These are phyloP conservation scores for Drosophila erecta DNA, from an alignment of 1,140 invertebrate species.

Conservation along the genomic window DNA sequence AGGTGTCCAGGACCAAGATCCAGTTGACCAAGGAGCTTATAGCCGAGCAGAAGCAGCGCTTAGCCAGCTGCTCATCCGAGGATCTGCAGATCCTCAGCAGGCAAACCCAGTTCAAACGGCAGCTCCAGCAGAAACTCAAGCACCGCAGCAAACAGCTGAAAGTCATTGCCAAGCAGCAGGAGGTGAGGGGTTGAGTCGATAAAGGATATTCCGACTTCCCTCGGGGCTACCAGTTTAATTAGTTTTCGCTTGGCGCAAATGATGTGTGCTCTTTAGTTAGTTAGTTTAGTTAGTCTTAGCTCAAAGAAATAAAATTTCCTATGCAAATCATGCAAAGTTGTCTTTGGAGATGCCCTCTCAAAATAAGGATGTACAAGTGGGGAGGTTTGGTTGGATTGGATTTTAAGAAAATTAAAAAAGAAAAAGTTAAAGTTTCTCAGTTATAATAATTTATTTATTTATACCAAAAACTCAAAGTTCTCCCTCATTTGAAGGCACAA, in stretches of 20 bases:
- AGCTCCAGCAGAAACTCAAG: constrained; percentile 49
- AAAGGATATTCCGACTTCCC: not conserved
- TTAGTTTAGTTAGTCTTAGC: constrained; percentile 28
- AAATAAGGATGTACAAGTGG: too few relatives aligned
- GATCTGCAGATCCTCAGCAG: constrained; percentile 61
- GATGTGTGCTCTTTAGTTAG: constrained; percentile 27
- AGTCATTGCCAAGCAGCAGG: constrained; percentile 28
- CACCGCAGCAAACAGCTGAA: constrained; percentile 55
- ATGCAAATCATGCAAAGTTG: constrained; percentile 33
- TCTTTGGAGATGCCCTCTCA: constrained; percentile 11
- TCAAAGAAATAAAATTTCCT: constrained; percentile 64
- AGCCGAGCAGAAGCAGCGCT: constrained; percentile 41
- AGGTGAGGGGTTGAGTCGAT: constrained; percentile 22
- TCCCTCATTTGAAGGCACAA: too few relatives aligned
- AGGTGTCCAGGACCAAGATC: constrained; percentile 57
- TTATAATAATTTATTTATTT: too few relatives aligned
- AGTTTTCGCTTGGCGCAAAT: constrained; percentile 48
- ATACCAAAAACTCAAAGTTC: too few relatives aligned
- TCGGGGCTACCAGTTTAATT: constrained; percentile 22
- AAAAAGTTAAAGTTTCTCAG: too few relatives aligned
- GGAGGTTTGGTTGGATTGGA: not conserved
- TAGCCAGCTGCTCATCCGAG: constrained; percentile 50
- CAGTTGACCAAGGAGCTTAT: constrained; percentile 56
- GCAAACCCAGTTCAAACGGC: constrained; percentile 51
- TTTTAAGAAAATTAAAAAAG: not conserved